Conservation (phyloP, 1,140 invertebrate genomes). For the Drosophila kikkawai region DNA sequence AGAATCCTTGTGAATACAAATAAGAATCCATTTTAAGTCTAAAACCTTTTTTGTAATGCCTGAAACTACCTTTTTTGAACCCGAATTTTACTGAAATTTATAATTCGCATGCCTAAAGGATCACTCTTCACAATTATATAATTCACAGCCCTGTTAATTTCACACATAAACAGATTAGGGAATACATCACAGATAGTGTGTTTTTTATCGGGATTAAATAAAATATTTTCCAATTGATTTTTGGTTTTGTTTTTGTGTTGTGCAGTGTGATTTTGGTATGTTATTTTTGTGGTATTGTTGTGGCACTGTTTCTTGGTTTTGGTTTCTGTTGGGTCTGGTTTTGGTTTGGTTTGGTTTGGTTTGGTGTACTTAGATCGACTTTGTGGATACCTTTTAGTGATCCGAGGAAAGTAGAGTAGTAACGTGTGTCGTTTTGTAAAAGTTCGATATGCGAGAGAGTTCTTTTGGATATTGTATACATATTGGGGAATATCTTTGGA, state of each 20-base stretch:
- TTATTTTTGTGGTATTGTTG: slow-evolving; percentile 27
- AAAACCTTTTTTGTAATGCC: rapidly evolving
- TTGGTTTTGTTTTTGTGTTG: slow-evolving; percentile 50
- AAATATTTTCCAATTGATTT: slow-evolving; percentile 5
- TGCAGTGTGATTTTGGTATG: slow-evolving; percentile 58
- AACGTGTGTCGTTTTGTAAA: slow-evolving; percentile 88
- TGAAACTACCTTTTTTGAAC: neutral
- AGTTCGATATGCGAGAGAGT: slow-evolving; percentile 76
- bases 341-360: slow-evolving; percentile 2
- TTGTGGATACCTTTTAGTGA: slow-evolving; percentile 87
- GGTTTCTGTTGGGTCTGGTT: slow-evolving; percentile 3
- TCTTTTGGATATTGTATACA: slow-evolving; percentile 69
- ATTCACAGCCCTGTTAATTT: neutral
- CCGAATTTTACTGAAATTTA: neutral
- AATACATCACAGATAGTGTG: slow-evolving; percentile 14
- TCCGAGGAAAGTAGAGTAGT: slow-evolving; percentile 85
- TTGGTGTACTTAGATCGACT: slow-evolving; percentile 43
- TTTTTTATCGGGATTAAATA: neutral
- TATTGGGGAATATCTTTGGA: slow-evolving; percentile 28
- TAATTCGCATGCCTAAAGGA: neutral
- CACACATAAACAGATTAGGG: neutral
- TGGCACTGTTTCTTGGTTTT: slow-evolving; percentile 26
- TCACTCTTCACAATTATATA: neutral
- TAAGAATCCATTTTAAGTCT: neutral
- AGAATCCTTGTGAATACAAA: neutral